Percentiles rank a stretch among this genome's conserved stretches.
These are phyloP conservation scores for Cinclus mexicanus DNA, from an alignment of 2,113 vertebrate species.

Conservation along the genomic window DNA sequence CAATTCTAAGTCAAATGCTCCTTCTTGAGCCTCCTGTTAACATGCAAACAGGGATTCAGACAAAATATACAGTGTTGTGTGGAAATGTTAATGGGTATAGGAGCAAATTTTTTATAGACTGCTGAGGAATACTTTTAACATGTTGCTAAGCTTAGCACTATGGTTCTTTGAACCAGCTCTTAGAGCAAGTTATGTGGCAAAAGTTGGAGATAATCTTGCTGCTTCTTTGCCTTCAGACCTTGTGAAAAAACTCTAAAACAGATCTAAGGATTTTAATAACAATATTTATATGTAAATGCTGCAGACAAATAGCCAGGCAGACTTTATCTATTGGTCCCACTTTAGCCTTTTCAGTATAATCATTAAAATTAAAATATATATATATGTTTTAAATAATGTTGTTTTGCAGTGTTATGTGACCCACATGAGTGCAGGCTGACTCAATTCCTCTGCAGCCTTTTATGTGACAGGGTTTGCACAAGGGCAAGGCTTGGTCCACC, in stretches of 20 bases:
- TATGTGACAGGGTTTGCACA: not conserved
- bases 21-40: not conserved
- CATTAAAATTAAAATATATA: not conserved
- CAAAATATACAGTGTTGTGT: not conserved
- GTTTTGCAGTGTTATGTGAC: not conserved
- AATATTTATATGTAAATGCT: not conserved
- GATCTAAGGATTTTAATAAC: not conserved
- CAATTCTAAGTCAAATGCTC: not conserved
- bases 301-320: not conserved
- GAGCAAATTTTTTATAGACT: not conserved
- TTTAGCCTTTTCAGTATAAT: not conserved
- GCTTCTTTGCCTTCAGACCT: not conserved
- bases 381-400: not conserved
- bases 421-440: not conserved
- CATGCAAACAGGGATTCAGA: not conserved
- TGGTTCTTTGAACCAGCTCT: not conserved
- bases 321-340: not conserved
- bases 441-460: not conserved
- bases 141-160: not conserved
- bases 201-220: not conserved
- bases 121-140: not conserved
- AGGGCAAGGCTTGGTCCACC: not conserved
- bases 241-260: not conserved
- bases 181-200: not conserved
- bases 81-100: constrained; percentile 5